phyloP scores from a whole-genome alignment of 2,888 invertebrate species.

The Diaphora mendica region DNA sequence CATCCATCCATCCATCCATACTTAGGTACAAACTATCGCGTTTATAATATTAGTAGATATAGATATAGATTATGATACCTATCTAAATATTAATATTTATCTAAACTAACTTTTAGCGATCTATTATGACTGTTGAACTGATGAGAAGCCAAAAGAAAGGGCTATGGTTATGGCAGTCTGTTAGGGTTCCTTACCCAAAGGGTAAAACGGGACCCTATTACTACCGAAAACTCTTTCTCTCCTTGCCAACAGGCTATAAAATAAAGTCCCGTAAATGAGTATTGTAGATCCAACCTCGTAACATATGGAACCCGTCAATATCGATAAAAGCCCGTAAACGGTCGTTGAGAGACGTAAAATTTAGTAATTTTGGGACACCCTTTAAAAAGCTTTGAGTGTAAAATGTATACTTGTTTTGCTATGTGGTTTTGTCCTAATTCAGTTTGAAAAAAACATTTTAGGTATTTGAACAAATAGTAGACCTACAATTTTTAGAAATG shows the following conservation, averaged over 20 bases:
- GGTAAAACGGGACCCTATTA: not conserved
- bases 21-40: too few species aligned
- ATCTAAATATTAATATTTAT: too few species aligned
- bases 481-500: too few species aligned
- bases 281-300: constrained; percentile 19
- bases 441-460: not conserved
- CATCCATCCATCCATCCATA: too few species aligned
- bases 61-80: too few species aligned
- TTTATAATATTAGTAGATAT: too few species aligned
- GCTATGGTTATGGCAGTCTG: too few species aligned
- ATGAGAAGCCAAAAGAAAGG: too few species aligned
- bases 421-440: not conserved
- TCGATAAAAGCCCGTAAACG: constrained; percentile 43
- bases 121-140: too few species aligned
- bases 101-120: too few species aligned
- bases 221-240: not conserved
- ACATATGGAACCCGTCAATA: constrained; percentile 38
- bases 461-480: too few species aligned
- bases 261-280: constrained; percentile 31
- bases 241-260: constrained; percentile 36
- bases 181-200: too few species aligned
- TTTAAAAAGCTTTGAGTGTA: constrained; percentile 21
- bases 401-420: not conserved
- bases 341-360: constrained; percentile 39
- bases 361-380: constrained; percentile 44